Conservation (phyloP, 2,797 vertebrate genomes). For the Thunnus albacares region DNA sequence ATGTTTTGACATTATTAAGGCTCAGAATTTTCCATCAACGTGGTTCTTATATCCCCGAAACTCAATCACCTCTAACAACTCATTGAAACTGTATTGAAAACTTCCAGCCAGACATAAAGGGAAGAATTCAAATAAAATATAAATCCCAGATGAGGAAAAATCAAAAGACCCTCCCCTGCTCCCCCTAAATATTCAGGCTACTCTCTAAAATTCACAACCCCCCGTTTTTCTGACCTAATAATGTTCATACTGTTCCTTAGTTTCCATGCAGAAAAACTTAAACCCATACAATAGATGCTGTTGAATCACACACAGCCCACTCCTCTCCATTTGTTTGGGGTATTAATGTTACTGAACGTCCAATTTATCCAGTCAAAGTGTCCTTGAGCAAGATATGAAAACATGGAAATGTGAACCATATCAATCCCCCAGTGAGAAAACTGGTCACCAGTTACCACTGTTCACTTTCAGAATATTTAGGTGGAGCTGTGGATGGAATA, state of each 20-base stretch:
- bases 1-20: too few species aligned
- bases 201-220: not conserved
- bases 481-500: constrained; percentile 7
- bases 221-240: not conserved
- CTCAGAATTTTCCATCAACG: too few species aligned
- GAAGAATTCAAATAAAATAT: not conserved
- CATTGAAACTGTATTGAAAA: too few species aligned
- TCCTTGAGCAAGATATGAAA: constrained; percentile 11
- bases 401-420: constrained; percentile 10
- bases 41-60: too few species aligned
- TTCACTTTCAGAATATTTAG: constrained; percentile 25
- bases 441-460: constrained; percentile 20
- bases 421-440: not conserved
- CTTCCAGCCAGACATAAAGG: too few species aligned
- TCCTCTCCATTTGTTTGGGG: not conserved
- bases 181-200: not conserved
- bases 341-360: not conserved
- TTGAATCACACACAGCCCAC: not conserved
- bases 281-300: not conserved
- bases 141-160: not conserved
- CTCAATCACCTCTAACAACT: too few species aligned
- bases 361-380: not conserved
- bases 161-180: not conserved
- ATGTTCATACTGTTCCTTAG: not conserved
- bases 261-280: not conserved